Base-by-base conservation (phyloP, 2,888 invertebrate genomes). In the Dendrolimus houi region DNA sequence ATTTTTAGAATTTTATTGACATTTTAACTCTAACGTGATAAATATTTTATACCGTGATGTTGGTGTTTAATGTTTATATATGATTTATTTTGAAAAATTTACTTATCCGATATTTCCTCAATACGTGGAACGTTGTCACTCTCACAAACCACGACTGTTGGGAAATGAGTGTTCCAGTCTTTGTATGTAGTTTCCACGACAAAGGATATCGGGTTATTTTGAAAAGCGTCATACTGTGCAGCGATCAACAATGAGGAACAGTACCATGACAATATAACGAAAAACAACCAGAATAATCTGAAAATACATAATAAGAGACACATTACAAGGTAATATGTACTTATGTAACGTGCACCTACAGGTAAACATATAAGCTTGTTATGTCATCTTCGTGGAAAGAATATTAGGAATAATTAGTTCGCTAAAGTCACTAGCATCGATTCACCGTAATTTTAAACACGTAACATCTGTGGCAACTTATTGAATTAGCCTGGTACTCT, bases 171-270 rank as follows among this genome's bases (percentile, higher is more conserved):
- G 67, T 94, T 87, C 95, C 95, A 96, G 64, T 95, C 93, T 42
- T 94, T 91, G 73, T 95, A 96, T 0, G 93, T 94, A 0, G 95
- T 95, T 68, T 96, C 96, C 12, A 94, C 93, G 0, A 95, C 95
- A 71, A 96, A 95, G 57, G 95, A 95, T 57, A 96, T 94, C 0
- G 95, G 94, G 72, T 94, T 94, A 65, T 94, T 93, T 65, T 92
- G 91, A 70, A 93, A 96, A 0, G 93, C 92, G n/a, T 90, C 80
- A 78, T 93, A 92, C 58, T 93, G 92, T 0, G 93, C 92, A 9
- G 77, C 71, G 57, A 94, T 93, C 59, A 94, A 77, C 6, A 90
- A 64, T 0, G 85, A 82, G 0, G 94, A 93, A 0, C 92, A 92
- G 55, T 92, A 91, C 93, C 94, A 94, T 9, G 94, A 93, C 8